Evolutionary conservation across 2,888 invertebrate genomes (phyloP).

Genomic region (Acleris sparsana): DNA sequence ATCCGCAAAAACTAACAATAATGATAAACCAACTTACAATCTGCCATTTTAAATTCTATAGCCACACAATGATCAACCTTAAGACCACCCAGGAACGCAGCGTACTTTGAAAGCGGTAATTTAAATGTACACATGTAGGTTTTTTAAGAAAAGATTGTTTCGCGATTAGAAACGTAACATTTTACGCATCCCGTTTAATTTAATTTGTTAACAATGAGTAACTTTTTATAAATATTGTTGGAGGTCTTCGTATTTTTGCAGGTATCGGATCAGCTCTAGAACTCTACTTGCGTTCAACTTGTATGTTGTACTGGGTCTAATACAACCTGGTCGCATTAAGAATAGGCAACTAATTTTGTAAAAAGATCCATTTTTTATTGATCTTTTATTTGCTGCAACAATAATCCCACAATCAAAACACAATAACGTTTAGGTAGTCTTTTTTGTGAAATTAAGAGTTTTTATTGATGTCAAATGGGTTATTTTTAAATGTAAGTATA

Average conservation of each 20-base stretch:
- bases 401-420: constrained; percentile 10
- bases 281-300: constrained; percentile 11
- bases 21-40: constrained; percentile 30
- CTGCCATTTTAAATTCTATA: constrained; percentile 37
- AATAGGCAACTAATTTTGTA: constrained; percentile 7
- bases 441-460: not conserved
- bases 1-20: constrained; percentile 77
- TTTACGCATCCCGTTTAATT: constrained; percentile 69
- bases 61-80: constrained; percentile 8
- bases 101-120: not conserved
- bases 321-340: constrained; percentile 5
- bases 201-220: constrained; percentile 72
- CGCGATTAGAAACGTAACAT: constrained; percentile 51
- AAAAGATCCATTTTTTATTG: constrained; percentile 9
- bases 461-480: no score
- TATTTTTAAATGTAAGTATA: no score
- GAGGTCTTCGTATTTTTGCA: constrained; percentile 49
- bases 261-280: constrained; percentile 28
- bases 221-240: constrained; percentile 60
- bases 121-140: constrained; percentile 16
- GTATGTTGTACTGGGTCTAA: not conserved
- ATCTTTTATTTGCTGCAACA: constrained; percentile 8
- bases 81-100: not conserved
- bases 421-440: not conserved
- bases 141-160: constrained; percentile 41